A percentile compares a stretch with the other conserved stretches of the same genome.
phyloP scores from a whole-genome alignment of 2,113 vertebrate genomes.

The Urocitellus parryii region DNA sequence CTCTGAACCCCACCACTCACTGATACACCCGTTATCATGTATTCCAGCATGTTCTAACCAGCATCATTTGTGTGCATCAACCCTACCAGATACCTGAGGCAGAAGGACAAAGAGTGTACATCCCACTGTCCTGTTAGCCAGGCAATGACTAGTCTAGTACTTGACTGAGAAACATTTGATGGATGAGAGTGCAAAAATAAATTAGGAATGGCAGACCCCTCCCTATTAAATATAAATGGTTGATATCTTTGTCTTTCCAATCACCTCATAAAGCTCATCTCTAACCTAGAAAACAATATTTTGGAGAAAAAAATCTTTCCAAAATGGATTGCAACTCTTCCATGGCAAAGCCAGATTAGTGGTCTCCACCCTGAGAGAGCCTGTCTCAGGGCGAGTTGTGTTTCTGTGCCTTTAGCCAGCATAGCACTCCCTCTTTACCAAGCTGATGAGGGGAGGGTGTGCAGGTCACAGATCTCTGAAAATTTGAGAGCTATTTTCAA shows the following conservation, averaged over 20 bases:
- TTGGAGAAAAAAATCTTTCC: not conserved
- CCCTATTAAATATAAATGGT: conserved; percentile 34
- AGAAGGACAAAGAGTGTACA: not conserved
- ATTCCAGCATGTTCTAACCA: not conserved
- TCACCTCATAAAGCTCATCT: not conserved
- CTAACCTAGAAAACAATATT: not conserved
- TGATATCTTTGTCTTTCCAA: conserved; percentile 33
- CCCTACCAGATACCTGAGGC: fast-evolving
- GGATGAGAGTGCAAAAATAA: conserved; percentile 23
- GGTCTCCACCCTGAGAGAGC: not conserved
- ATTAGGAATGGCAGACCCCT: conserved; percentile 40
- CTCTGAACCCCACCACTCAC: not conserved
- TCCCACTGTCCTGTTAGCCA: not conserved
- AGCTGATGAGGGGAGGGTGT: not conserved
- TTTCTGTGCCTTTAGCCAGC: not conserved
- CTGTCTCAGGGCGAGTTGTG: not conserved
- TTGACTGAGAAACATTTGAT: not conserved
- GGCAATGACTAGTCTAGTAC: not conserved
- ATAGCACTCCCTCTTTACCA: not conserved
- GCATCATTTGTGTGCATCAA: not conserved
- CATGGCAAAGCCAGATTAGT: not conserved
- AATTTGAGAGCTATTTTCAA: not conserved
- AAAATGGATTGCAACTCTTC: not conserved
- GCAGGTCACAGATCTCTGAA: not conserved
- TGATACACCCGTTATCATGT: not conserved